These are phyloP conservation scores for Microctonus brassicae DNA, from an alignment of 2,888 invertebrate species.

Conservation along the genomic window DNA sequence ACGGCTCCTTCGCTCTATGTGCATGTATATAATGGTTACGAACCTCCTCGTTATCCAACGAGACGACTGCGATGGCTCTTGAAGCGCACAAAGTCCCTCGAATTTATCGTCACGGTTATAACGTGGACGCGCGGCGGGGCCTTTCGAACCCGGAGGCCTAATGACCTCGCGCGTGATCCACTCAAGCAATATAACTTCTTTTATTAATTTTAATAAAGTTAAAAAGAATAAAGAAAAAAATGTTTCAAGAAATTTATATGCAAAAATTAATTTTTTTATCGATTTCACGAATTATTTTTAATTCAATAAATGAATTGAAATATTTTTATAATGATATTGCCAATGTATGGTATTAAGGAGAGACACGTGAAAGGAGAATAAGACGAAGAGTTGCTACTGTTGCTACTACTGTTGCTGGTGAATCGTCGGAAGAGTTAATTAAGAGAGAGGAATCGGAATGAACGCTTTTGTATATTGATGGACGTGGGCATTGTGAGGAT, in stretches of 20 bases:
- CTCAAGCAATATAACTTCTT: slow-evolving; percentile 14
- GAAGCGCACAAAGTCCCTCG: not conserved
- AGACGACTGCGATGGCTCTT: slow-evolving; percentile 13
- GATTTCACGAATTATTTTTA: too few relatives aligned
- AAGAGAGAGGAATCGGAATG: slow-evolving; percentile 56
- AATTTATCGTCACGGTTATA: slow-evolving; percentile 26
- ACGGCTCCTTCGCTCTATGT: not conserved
- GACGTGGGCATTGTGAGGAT: slow-evolving; percentile 62
- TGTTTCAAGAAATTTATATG: too few relatives aligned
- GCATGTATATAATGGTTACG: not conserved
- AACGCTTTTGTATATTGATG: slow-evolving; percentile 51
- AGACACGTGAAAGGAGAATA: slow-evolving; percentile 37
- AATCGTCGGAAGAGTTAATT: slow-evolving; percentile 58
- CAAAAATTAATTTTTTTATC: too few relatives aligned
- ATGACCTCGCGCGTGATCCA: slow-evolving; percentile 28
- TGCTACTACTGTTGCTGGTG: slow-evolving; percentile 38
- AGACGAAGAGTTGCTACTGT: slow-evolving; percentile 44
- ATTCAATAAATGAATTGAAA: too few relatives aligned
- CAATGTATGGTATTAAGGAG: slow-evolving; percentile 44
- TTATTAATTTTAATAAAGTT: not conserved
- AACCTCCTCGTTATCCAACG: slow-evolving; percentile 21
- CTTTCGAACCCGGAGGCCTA: slow-evolving; percentile 13
- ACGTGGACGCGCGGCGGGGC: slow-evolving; percentile 13
- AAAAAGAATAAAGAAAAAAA: slow-evolving; percentile 29
- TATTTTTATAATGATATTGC: too few relatives aligned